These are phyloP conservation scores for Unio delphinus DNA, from an alignment of 2,888 invertebrate species.

Conservation along the genomic window DNA sequence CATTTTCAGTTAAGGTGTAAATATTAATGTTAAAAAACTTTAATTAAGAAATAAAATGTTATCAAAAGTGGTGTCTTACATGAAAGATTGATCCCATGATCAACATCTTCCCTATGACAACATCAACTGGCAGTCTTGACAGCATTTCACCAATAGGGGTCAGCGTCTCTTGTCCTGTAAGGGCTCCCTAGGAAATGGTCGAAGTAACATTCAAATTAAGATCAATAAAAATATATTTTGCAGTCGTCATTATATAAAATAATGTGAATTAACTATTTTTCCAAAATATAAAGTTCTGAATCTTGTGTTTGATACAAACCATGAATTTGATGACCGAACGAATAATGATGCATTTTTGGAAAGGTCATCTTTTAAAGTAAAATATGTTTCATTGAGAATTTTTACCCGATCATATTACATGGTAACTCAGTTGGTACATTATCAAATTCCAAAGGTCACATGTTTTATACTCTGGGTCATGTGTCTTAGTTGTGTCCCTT, in stretches of 20 bases:
- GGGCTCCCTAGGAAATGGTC: conserved; percentile 78
- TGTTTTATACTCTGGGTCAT: too few species aligned
- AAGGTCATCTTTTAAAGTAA: too few species aligned
- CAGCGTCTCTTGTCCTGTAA: conserved; percentile 81
- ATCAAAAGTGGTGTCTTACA: conserved; percentile 42
- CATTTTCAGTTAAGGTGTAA: background rate
- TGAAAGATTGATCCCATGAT: conserved; percentile 92
- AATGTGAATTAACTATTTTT: too few species aligned
- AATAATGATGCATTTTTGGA: background rate
- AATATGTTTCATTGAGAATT: too few species aligned
- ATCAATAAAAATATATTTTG: background rate
- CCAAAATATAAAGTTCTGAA: too few species aligned
- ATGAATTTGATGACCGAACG: background rate
- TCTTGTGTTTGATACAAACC: background rate
- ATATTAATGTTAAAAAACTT: background rate
- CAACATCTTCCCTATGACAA: conserved; percentile 95
- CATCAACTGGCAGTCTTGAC: conserved; percentile 92
- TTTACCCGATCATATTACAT: too few species aligned
- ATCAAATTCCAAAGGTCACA: too few species aligned
- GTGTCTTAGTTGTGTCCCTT: too few species aligned
- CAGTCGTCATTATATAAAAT: too few species aligned
- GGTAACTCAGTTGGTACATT: too few species aligned
- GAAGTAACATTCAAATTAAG: background rate
- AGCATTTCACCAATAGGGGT: conserved; percentile 87
- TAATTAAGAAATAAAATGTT: conserved; percentile 1